A percentile compares a stretch with the other conserved stretches of the same genome.
phyloP scores from a whole-genome alignment of 1,140 invertebrate species.

The roundworm (Caenorhabditis elegans) region DNA sequence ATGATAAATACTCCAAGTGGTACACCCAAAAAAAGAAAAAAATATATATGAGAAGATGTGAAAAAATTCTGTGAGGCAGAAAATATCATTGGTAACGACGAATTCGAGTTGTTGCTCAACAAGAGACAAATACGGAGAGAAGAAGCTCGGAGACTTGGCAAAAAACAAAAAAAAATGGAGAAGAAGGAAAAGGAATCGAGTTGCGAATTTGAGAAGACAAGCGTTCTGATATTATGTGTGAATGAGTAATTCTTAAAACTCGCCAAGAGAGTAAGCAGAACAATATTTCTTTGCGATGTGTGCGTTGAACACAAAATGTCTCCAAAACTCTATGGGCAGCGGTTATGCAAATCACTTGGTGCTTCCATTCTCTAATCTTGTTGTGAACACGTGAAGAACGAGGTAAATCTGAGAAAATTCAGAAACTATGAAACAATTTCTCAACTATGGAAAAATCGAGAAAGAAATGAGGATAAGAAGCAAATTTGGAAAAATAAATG shows the following conservation, averaged over 20 bases:
- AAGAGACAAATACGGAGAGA: background rate
- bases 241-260: background rate
- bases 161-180: background rate
- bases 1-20: background rate
- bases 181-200: constrained; percentile 13
- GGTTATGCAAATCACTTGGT: background rate
- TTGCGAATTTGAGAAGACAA: constrained; percentile 28
- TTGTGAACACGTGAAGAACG: background rate
- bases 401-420: background rate
- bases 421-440: no score
- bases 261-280: background rate
- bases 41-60: background rate
- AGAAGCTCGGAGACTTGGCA: background rate
- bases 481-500: no score
- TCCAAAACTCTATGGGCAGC: background rate
- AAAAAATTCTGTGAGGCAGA: constrained; percentile 27
- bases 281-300: background rate
- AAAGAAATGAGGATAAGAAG: no score
- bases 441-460: no score
- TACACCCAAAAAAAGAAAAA: background rate
- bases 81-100: constrained; percentile 27
- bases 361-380: background rate
- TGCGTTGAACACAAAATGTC: background rate
- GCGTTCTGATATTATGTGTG: constrained; percentile 22
- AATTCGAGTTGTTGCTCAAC: background rate